A percentile compares a stretch with the other conserved stretches of the same genome.
Evolutionary conservation across 2,888 invertebrate genomes (phyloP).

Genomic region (Trachelus iudaicus): DNA sequence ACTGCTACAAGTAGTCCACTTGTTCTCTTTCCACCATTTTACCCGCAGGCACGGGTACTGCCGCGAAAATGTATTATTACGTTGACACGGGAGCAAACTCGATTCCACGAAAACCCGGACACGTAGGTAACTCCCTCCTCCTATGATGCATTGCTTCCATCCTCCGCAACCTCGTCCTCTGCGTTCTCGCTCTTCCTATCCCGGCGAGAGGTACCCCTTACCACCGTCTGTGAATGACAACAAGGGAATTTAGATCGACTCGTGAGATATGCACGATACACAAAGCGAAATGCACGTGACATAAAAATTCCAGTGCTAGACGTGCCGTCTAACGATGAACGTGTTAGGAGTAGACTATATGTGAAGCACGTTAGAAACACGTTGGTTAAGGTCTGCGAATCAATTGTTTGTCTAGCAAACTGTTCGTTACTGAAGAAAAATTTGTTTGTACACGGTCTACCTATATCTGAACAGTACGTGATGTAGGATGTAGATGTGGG

Average conservation of each 20-base stretch:
- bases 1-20: constrained; percentile 33
- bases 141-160: not conserved
- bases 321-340: not conserved
- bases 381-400: not conserved
- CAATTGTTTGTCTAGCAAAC: not conserved
- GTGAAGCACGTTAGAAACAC: not conserved
- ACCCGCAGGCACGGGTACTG: not conserved
- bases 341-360: not conserved
- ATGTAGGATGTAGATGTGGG: too few relatives aligned
- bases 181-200: not conserved
- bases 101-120: constrained; percentile 43
- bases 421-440: not conserved
- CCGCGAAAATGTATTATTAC: constrained; percentile 47
- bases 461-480: too few relatives aligned
- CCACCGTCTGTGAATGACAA: not conserved
- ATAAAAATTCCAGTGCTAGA: not conserved
- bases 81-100: constrained; percentile 49
- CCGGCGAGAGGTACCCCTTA: not conserved
- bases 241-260: not conserved
- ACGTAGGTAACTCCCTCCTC: constrained; percentile 26
- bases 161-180: not conserved
- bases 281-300: not conserved
- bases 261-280: not conserved
- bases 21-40: not conserved
- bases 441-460: not conserved